These are phyloP conservation scores for Nibea albiflora DNA, from an alignment of 2,113 vertebrate species.

Conservation along the genomic window DNA sequence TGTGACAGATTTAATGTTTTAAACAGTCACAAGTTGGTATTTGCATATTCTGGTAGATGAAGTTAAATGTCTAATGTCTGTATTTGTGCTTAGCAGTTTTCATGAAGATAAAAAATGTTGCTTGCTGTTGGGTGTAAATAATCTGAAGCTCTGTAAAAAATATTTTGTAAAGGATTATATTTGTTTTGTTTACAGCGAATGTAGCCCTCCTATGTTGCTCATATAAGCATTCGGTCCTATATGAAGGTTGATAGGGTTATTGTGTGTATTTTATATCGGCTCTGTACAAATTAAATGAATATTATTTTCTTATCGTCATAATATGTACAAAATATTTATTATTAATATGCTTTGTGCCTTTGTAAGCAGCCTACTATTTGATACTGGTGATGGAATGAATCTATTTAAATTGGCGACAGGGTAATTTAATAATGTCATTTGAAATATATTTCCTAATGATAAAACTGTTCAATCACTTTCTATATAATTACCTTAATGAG, in stretches of 20 bases:
- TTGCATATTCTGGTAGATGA: background rate
- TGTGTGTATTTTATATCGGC: conserved; percentile 64
- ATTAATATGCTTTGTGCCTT: conserved; percentile 72
- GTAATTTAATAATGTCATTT: conserved; percentile 12
- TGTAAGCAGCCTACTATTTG: conserved; percentile 39
- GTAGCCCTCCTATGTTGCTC: conserved; percentile 27
- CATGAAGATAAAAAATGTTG: conserved; percentile 22
- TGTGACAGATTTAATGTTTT: conserved; percentile 1
- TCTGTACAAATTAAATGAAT: conserved; percentile 60
- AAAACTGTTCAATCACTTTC: conserved; percentile 29
- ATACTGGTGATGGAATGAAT: conserved; percentile 53
- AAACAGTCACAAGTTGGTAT: background rate
- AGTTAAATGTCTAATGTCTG: conserved; percentile 26
- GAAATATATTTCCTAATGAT: conserved; percentile 27
- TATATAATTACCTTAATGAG: conserved; percentile 20
- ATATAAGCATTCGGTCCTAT: conserved; percentile 15
- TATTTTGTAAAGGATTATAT: conserved; percentile 57
- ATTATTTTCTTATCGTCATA: conserved; percentile 68
- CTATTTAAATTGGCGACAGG: conserved; percentile 41
- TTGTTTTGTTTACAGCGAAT: conserved; percentile 72
- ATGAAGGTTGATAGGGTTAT: conserved; percentile 45
- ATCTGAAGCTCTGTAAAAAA: conserved; percentile 60
- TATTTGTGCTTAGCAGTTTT: conserved; percentile 40
- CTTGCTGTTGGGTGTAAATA: conserved; percentile 63
- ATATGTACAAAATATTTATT: conserved; percentile 77